Conservation (phyloP, 92 coral and sea anemone genomes). For the Porites cylindrica region DNA sequence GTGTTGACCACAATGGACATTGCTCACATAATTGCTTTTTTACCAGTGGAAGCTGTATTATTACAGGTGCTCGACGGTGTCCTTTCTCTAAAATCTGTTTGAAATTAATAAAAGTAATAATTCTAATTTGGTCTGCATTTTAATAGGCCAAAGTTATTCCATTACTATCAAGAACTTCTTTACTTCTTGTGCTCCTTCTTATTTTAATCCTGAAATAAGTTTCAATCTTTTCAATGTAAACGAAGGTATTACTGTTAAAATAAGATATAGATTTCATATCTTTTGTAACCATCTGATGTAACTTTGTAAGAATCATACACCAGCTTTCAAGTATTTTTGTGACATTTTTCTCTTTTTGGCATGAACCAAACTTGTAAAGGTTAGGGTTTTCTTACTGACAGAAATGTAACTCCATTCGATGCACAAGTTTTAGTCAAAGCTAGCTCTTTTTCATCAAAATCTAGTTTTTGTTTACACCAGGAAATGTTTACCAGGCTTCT, state of each 20-base stretch:
- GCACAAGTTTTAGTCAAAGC: background rate
- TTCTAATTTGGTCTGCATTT: constrained; percentile 32
- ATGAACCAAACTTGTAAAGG: background rate
- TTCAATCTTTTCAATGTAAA: constrained; percentile 25
- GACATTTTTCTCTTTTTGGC: background rate
- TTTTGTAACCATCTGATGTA: background rate
- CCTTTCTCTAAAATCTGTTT: constrained; percentile 45
- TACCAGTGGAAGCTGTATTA: constrained; percentile 55
- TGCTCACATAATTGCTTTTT: constrained; percentile 89
- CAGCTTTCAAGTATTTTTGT: background rate
- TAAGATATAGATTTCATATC: background rate
- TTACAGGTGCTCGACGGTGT: constrained; percentile 58
- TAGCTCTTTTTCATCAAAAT: background rate
- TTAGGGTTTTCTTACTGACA: background rate
- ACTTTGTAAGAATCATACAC: background rate
- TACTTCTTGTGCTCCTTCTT: constrained; percentile 16
- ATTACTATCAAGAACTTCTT: constrained; percentile 1
- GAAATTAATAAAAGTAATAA: constrained; percentile 29
- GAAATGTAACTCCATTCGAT: background rate
- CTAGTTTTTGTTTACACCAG: background rate
- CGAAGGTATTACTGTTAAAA: constrained; percentile 12
- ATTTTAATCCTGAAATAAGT: constrained; percentile 14
- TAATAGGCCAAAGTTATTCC: constrained; percentile 10
- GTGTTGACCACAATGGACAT: constrained; percentile 96
- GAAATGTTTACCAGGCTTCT: constrained; percentile 48